Percentiles rank a stretch among this genome's conserved stretches.
Conservation (phyloP, 2,888 invertebrate genomes). For the Eupithecia subfuscata region DNA sequence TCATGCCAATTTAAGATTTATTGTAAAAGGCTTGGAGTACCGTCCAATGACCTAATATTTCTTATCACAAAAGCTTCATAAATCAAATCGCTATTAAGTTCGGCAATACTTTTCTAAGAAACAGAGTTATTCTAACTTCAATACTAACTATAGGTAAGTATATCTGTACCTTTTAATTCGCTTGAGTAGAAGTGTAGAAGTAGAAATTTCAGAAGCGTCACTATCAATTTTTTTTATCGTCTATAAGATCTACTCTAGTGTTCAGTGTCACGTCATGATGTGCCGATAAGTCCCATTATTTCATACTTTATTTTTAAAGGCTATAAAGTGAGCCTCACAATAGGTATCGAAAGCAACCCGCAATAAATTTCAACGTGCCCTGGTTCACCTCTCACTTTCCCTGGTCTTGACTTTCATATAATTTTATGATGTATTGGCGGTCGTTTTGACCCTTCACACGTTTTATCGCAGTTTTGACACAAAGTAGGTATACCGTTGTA, state of each 20-base stretch:
- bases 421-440: slow-evolving; percentile 82
- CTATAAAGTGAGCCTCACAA: slow-evolving; percentile 74
- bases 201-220: not conserved
- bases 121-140: not conserved
- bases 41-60: not conserved
- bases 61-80: not conserved
- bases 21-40: slow-evolving; percentile 21
- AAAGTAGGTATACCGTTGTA: slow-evolving; percentile 55
- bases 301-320: slow-evolving; percentile 71
- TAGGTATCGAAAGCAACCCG: slow-evolving; percentile 81
- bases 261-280: slow-evolving; percentile 39
- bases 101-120: not conserved
- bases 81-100: slow-evolving; percentile 1
- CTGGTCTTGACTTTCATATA: slow-evolving; percentile 83
- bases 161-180: no score
- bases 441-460: slow-evolving; percentile 80
- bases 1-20: slow-evolving; percentile 27
- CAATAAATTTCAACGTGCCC: slow-evolving; percentile 74
- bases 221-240: not conserved
- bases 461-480: slow-evolving; percentile 73
- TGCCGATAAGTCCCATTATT: slow-evolving; percentile 63
- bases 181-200: not conserved
- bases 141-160: not conserved
- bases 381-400: slow-evolving; percentile 78
- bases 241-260: not conserved